Evolutionary conservation across 2,888 invertebrate species (phyloP), one percentile per base, ranked within the genome.

Genomic region (Lycophotia porphyrea): DNA sequence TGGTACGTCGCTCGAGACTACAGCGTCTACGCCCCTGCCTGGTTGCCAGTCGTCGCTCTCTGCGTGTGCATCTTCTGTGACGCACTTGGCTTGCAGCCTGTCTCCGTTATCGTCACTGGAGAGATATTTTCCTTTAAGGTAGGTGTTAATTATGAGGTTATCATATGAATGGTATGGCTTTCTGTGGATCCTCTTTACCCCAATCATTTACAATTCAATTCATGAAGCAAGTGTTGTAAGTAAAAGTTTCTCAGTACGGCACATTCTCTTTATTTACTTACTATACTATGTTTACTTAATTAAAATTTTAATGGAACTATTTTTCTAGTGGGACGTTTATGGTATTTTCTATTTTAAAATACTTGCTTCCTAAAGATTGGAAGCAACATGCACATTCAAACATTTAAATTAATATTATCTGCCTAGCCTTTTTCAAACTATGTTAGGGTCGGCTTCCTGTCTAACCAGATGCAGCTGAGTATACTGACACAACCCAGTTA

Each of bases 71-170:
- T 97, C 84, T 93, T 97, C 85, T 91, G 94, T 18, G 97, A 97
- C 74, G 92, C 97, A 0, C 89, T 96, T 1, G 97, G 97, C 0
- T 90, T 97, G 55, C 96, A 96, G 66, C 97, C 97, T 0, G 93
- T 95, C 0, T 96, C 97, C 0, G 95, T 97, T 15, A 93, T 97
- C 2, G 86, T 97, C 1, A 91, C 93, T 0, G 93, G 96, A 1
- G 97, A 97, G 85, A 94, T 97, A 76, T 97, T 97, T 79, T 95
- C 96, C 4, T 96, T 92, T 69, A 95, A 95, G 92, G 96, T 95
- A 83, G 70, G 67, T 60, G 2, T 36, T 4, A 4, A 49, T 52
- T 5, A 52, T 52, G 1, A n/a, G 49, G 11, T n/a, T 2, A 52
- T n/a, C 11, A 11, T 52, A 11, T 52, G 44, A 18, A 44, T 44